These are phyloP conservation scores for Glaucidium brasilianum DNA, from an alignment of 2,113 vertebrate species.

Conservation along the genomic window DNA sequence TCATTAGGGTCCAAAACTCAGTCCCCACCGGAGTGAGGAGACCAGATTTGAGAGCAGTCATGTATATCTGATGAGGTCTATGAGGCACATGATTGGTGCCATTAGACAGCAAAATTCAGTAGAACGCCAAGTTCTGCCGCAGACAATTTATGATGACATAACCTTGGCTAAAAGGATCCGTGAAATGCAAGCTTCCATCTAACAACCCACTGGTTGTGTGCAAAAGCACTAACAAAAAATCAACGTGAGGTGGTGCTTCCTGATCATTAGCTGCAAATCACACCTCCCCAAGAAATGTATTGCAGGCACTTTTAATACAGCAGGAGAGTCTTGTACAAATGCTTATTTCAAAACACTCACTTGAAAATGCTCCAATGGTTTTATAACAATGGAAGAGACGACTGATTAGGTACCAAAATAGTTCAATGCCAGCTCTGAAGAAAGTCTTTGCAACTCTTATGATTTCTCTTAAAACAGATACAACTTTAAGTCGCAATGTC, in stretches of 20 bases:
- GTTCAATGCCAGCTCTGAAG: background rate
- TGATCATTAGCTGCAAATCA: background rate
- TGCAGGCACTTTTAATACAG: background rate
- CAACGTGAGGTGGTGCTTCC: background rate
- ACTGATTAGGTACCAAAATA: background rate
- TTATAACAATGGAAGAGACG: background rate
- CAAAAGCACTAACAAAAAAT: background rate
- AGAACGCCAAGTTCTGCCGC: background rate
- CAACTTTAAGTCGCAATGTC: background rate
- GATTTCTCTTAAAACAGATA: background rate
- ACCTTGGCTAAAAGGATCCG: background rate
- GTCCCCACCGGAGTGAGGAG: background rate
- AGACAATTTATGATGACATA: constrained; percentile 21
- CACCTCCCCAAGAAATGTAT: background rate
- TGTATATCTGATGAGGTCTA: constrained; percentile 3
- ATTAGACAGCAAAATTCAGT: background rate
- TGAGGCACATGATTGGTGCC: background rate
- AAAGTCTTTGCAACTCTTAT: background rate
- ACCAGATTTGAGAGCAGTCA: constrained; percentile 29
- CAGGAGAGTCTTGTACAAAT: background rate
- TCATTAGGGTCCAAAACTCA: background rate
- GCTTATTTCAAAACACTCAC: background rate
- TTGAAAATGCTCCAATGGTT: background rate
- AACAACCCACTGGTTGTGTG: accelerated
- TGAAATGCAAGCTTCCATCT: background rate